These are phyloP conservation scores for Acrocephalus scirpaceus DNA, from an alignment of 2,797 vertebrate species.

Conservation along the genomic window DNA sequence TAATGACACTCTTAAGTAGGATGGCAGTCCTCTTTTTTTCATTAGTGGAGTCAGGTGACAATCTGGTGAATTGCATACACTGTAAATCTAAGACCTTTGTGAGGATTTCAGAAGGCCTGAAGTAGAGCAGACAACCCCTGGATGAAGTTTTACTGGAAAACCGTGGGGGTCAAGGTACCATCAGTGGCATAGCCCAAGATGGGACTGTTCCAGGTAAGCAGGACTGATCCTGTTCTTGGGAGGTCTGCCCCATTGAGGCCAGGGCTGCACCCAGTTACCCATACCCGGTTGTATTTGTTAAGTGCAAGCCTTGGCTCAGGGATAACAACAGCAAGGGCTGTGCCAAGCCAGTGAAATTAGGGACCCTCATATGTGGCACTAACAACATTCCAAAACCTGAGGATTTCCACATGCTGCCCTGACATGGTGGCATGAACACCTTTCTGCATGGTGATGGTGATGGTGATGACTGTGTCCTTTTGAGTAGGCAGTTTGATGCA, in stretches of 20 bases:
- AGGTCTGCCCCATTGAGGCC: accelerated
- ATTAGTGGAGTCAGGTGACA: background rate
- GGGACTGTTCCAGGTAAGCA: background rate
- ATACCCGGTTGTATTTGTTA: background rate
- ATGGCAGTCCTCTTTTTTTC: background rate
- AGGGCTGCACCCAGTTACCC: background rate
- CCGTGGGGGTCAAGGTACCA: background rate
- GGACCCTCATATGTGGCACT: background rate
- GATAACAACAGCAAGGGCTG: background rate
- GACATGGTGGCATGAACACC: too few species aligned
- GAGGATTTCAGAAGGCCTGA: background rate
- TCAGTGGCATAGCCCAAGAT: background rate
- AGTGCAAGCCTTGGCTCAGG: background rate
- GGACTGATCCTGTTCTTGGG: background rate
- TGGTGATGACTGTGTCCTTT: background rate
- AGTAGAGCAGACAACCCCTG: background rate
- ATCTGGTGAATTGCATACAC: background rate
- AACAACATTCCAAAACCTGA: background rate
- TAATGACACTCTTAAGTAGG: background rate
- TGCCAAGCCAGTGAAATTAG: background rate
- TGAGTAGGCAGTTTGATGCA: background rate
- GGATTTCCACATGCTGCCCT: background rate
- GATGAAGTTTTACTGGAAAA: background rate
- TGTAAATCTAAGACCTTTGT: background rate
- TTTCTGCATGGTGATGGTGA: background rate